Evolutionary conservation across 2,888 invertebrate species (phyloP).

Genomic region (Lochmaea crataegi): DNA sequence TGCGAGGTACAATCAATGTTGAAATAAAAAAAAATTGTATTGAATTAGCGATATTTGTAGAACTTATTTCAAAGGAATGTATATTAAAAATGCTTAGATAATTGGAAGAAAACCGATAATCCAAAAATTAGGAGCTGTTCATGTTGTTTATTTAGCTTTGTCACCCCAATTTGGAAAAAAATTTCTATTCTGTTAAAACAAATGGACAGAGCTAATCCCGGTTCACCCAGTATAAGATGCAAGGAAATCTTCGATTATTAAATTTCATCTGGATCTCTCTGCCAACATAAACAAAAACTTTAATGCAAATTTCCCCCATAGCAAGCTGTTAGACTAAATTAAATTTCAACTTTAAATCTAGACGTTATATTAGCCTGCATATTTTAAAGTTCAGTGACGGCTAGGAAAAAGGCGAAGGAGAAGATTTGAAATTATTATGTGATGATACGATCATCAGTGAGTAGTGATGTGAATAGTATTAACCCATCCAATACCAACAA

Average conservation of each 20-base stretch:
- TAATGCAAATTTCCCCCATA: constrained; percentile 45
- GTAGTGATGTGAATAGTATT: no score
- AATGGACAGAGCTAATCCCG: constrained; percentile 20
- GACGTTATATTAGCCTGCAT: constrained; percentile 43
- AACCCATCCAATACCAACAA: no score
- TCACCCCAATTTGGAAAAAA: background rate
- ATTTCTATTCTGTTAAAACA: background rate
- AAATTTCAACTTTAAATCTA: constrained; percentile 50
- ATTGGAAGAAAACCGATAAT: no score
- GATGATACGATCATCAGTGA: no score
- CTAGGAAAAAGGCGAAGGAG: background rate
- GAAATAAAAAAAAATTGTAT: no score
- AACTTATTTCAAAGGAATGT: no score
- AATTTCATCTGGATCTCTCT: constrained; percentile 44
- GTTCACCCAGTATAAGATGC: constrained; percentile 24
- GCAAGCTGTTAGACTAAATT: constrained; percentile 48
- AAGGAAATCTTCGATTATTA: constrained; percentile 47
- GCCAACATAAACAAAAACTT: constrained; percentile 52
- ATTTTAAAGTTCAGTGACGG: constrained; percentile 38
- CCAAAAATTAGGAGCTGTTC: background rate
- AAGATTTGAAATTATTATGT: no score
- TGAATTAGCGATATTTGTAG: no score
- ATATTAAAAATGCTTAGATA: no score
- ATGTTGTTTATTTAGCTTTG: background rate
- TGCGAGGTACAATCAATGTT: no score